A percentile compares a stretch with the other conserved stretches of the same genome.
Evolutionary conservation across 2,797 vertebrate species (phyloP).

Genomic region (Spinus pinus): DNA sequence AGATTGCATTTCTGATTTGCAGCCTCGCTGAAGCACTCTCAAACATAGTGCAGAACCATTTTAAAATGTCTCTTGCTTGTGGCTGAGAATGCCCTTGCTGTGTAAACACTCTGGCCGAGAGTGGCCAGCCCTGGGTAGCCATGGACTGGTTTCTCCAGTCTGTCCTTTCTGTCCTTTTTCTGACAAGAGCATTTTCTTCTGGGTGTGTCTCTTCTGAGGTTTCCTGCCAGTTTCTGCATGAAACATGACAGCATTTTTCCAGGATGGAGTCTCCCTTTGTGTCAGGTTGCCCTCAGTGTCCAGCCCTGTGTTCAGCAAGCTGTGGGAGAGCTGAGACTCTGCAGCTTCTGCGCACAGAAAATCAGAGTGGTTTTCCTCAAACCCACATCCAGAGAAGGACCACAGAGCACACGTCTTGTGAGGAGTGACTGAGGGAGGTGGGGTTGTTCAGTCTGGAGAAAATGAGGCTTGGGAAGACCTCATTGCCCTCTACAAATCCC

Average conservation of each 20-base stretch:
- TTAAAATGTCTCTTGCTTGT: not conserved
- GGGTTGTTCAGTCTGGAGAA: not conserved
- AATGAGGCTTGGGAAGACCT: not conserved
- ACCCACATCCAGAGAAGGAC: not conserved
- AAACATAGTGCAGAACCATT: not conserved
- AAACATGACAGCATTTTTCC: not conserved
- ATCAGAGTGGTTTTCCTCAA: not conserved
- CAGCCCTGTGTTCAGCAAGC: not conserved
- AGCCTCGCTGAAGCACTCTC: not conserved
- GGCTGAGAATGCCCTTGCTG: not conserved
- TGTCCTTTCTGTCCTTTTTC: not conserved
- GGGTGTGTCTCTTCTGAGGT: not conserved
- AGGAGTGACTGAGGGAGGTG: not conserved
- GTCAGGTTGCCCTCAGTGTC: not conserved
- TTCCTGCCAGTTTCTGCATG: not conserved
- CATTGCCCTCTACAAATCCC: too few species aligned
- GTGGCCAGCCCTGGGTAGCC: not conserved
- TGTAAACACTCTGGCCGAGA: not conserved
- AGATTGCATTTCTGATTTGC: not conserved
- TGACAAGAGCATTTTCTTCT: not conserved
- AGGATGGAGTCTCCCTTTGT: not conserved
- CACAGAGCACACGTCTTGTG: rapidly evolving
- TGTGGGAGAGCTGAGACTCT: not conserved
- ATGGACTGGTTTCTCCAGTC: not conserved
- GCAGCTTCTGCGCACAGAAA: not conserved